Base-by-base conservation (phyloP, 2,888 invertebrate genomes). In the Scrobipalpa atriplicella region DNA sequence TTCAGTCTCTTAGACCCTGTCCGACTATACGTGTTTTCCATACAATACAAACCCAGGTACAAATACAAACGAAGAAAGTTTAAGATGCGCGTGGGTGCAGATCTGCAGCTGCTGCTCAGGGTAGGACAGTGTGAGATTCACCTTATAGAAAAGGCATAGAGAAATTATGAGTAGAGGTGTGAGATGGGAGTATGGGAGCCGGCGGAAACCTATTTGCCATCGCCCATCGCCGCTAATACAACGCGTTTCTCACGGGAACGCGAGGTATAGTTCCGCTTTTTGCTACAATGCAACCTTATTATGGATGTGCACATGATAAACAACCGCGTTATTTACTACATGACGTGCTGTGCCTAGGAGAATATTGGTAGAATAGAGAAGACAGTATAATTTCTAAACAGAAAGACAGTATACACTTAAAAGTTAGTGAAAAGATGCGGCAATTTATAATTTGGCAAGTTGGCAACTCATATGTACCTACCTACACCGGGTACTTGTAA, bases 131-230 rank as follows among this genome's bases (percentile, higher is more conserved):
- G 29, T 29, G 29, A 29, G 5, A 29, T 3, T 29, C 29, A 3
- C 29, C 29, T 29, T 29, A 29, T 29, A 29, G 29, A 3, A 29
- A 29, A 18, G n/a, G 18, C 16, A 16, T n/a, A 18, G 13, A 52
- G 8, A 39, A 39, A 39, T 39, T 10, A 39, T 39, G 11, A 11
- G 39, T 39, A n/a, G 47, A 47, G 47, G 47, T 47, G 10, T 5
- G 39, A 39, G 39, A 39, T 18, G 29, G 47, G 47, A 29, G n/a
- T 60, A 43, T 65, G 36, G 18, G 29, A 60, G 65, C 8, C 54
- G 60, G 69, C 75, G 78, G 75, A 80, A 81, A 74, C 73, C 72
- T 76, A 81, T 79, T 79, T 77, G 80, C 76, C 77, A 72, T 75
- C 70, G 70, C 70, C 76, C 77, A 72, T 75, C 70, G 70, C 70